These are phyloP conservation scores for Caenorhabditis brenneri DNA, from an alignment of 1,140 invertebrate genomes.

Conservation along the genomic window DNA sequence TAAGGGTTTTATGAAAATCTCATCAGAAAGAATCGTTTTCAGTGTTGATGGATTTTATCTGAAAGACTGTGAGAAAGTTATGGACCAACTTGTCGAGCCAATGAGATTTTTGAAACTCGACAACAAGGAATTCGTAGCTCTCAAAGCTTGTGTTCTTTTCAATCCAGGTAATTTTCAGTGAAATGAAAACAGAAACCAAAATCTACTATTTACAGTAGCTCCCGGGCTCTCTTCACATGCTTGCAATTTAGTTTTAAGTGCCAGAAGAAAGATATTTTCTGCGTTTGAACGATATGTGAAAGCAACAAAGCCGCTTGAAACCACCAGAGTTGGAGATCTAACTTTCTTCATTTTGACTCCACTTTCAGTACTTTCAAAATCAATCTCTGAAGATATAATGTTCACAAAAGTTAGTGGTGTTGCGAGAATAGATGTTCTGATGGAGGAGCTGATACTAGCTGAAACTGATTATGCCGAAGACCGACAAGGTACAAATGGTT, in stretches of 20 bases:
- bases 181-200: neutral
- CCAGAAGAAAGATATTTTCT: slow-evolving; percentile 59
- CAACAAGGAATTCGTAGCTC: slow-evolving; percentile 67
- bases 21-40: slow-evolving; percentile 36
- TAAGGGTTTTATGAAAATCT: neutral
- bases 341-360: slow-evolving; percentile 69
- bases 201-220: slow-evolving; percentile 36
- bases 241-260: slow-evolving; percentile 12
- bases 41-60: slow-evolving; percentile 63
- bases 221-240: slow-evolving; percentile 22
- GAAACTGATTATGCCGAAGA: slow-evolving; percentile 50
- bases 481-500: neutral
- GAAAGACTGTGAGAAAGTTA: slow-evolving; percentile 67
- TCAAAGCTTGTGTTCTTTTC: slow-evolving; percentile 70
- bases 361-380: slow-evolving; percentile 67
- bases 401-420: slow-evolving; percentile 69
- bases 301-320: slow-evolving; percentile 56
- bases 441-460: slow-evolving; percentile 70
- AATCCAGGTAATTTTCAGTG: slow-evolving; percentile 63
- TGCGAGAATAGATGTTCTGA: slow-evolving; percentile 65
- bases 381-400: slow-evolving; percentile 67
- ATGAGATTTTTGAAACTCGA: slow-evolving; percentile 69
- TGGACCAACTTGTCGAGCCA: slow-evolving; percentile 69
- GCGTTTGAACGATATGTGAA: slow-evolving; percentile 63
- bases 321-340: slow-evolving; percentile 64